Base-by-base conservation (phyloP, 2,113 vertebrate genomes). In the Tursiops truncatus region DNA sequence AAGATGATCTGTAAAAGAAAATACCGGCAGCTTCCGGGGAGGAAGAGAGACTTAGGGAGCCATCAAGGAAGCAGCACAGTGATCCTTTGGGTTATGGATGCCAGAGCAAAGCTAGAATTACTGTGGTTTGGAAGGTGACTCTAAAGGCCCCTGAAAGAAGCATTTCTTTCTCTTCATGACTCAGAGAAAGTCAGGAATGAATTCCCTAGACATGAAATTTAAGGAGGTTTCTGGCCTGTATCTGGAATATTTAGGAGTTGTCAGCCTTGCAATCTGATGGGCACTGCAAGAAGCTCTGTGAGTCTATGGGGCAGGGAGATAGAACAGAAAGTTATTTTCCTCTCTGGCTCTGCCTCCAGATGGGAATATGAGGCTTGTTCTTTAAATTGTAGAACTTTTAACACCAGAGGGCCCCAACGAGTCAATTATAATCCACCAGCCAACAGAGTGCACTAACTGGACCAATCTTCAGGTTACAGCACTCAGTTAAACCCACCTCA, bases 161-260 rank as follows among this genome's bases (percentile, higher is more conserved):
- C 90, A 71, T 96, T 97, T 97, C 96, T 97, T 95, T 97, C 80
- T 97, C 96, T 97, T 97, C 97, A 97, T 98, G 97, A 97, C 83
- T 98, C 97, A 97, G 92, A 97, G 96, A 97, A 96, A 97, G 96
- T 96, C 89, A 97, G 97, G 97, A 98, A 98, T 97, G 96, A 97
- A 97, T 97, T 98, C 97, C 84, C 87, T 95, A 81, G 89, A 97
- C 80, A 23, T 90, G 97, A 97, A 98, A 98, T 77, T 87, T 96
- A 96, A 98, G 97, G 97, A 97, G 96, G 74, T 68, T 94, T 97
- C 97, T 97, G 94, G 97, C 95, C 95, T 96, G 60, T 98, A 95
- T 97, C 94, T 97, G 96, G 92, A 96, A 95, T 97, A 96, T 96
- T 95, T 97, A 97, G 95, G 91, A 89, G 79, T 95, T 97, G 98